These are phyloP conservation scores for Hemitrygon akajei DNA, from an alignment of 2,797 vertebrate genomes.

Conservation along the genomic window DNA sequence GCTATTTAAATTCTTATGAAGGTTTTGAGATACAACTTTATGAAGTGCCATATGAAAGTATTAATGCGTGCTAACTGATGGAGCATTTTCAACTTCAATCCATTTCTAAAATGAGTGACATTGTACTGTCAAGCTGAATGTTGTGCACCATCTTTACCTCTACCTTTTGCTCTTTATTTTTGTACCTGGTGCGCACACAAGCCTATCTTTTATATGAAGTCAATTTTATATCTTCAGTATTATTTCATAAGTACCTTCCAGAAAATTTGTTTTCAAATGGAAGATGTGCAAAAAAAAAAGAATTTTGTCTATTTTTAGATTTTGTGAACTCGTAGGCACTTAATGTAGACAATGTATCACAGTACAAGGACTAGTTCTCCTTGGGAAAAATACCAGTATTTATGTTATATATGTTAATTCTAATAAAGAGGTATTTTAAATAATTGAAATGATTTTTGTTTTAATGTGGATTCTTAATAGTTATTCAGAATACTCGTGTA, in stretches of 20 bases:
- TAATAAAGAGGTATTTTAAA: constrained; percentile 30
- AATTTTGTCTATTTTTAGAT: constrained; percentile 30
- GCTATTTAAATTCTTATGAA: constrained; percentile 35
- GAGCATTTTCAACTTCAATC: constrained; percentile 1
- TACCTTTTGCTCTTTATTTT: constrained; percentile 33
- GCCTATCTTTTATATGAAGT: constrained; percentile 37
- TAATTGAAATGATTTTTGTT: neutral
- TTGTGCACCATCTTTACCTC: constrained; percentile 11
- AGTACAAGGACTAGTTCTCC: constrained; percentile 2
- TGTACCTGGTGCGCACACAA: constrained; percentile 14
- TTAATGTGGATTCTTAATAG: neutral
- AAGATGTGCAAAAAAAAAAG: constrained; percentile 13
- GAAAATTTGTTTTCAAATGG: neutral
- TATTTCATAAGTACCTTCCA: constrained; percentile 22
- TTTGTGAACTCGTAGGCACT: constrained; percentile 29
- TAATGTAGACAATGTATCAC: constrained; percentile 32
- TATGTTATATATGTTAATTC: constrained; percentile 27
- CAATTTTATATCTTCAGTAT: constrained; percentile 32
- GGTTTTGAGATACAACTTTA: constrained; percentile 33
- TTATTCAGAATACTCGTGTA: neutral
- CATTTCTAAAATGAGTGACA: constrained; percentile 22
- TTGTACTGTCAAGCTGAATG: constrained; percentile 27
- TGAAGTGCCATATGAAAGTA: constrained; percentile 35
- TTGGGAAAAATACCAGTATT: constrained; percentile 32
- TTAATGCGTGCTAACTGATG: constrained; percentile 33